Evolutionary conservation across 2,113 vertebrate genomes (phyloP), one percentile per base, ranked within the genome.

Genomic region (Cardinalis cardinalis): DNA sequence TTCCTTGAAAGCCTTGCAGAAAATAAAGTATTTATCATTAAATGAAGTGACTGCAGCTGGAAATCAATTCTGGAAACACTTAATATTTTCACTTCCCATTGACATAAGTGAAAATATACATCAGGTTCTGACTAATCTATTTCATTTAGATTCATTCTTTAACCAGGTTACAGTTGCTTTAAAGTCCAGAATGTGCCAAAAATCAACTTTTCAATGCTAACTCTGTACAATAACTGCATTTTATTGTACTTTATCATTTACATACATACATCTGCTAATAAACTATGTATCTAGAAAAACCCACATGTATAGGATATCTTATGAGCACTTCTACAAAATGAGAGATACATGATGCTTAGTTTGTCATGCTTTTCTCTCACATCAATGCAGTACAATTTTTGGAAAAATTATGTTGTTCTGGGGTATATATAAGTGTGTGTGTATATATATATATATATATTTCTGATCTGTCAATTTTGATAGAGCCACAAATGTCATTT

Each of bases 21-120:
- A 92, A 86, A 84, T 18, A 2, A 59, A 13, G 8, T 73, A 63
- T 86, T 79, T 91, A 31, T 92, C 64, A 86, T 32, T 7, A 31
- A 65, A 91, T 31, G 12, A 68, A 88, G 34, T 73, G 25, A 46
- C 48, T 90, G 23, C 28, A 59, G 38, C 19, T 1, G 1, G 69
- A 86, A 94, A 90, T 90, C n/a, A 63, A 7, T 92, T 74, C n/a
- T 92, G 40, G 68, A 94, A 86, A 53, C 36, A 58, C 14, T 51
- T 59, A 71, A 48, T 80, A 70, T 17, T 5, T 36, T 92, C 43
- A 61, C 55, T 80, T 88, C 12, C 28, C n/a, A 43, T 28, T 91
- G 43, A 66, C 26, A 59, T 36, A 66, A 66, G 69, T 89, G 24
- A 84, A 81, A 87, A 71, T 53, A 69, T 72, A 69, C 75, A 89